Percentiles rank a stretch among this genome's conserved stretches.
Conservation (phyloP, 2,888 invertebrate species). For the Scaeva pyrastri region DNA sequence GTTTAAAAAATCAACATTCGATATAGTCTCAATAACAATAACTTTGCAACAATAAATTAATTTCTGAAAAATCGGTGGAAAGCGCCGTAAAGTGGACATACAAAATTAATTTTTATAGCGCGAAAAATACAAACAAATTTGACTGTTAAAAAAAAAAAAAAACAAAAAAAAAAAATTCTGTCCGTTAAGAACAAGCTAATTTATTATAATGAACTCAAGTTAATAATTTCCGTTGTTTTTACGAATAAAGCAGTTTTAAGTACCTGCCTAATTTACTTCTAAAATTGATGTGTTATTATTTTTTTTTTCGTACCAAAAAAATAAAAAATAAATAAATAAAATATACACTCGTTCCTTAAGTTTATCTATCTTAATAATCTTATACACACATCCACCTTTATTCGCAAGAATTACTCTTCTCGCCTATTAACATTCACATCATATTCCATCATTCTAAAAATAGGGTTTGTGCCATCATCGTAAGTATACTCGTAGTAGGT, state of each 20-base stretch:
- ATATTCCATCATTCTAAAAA: constrained; percentile 44
- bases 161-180: background rate
- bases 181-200: background rate
- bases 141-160: too few relatives aligned
- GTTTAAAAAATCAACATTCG: too few relatives aligned
- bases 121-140: too few relatives aligned
- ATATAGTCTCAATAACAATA: too few relatives aligned
- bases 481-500: too few relatives aligned
- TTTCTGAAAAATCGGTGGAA: too few relatives aligned
- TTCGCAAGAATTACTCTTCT: constrained; percentile 35
- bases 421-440: constrained; percentile 49
- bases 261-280: background rate
- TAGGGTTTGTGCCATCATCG: constrained; percentile 64
- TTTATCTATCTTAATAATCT: constrained; percentile 11
- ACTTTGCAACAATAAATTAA: too few relatives aligned
- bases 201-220: background rate
- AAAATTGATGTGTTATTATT: constrained; percentile 13
- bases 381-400: constrained; percentile 29
- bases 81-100: too few relatives aligned
- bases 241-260: constrained; percentile 14
- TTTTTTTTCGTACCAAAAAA: constrained; percentile 6
- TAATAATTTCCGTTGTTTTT: constrained; percentile 9
- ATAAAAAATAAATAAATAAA: background rate
- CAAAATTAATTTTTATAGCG: too few relatives aligned
- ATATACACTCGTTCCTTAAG: too few relatives aligned